Evolutionary conservation across 2,797 vertebrate species (phyloP), one percentile per base, ranked within the genome.

Genomic region (Girardinus metallicus): DNA sequence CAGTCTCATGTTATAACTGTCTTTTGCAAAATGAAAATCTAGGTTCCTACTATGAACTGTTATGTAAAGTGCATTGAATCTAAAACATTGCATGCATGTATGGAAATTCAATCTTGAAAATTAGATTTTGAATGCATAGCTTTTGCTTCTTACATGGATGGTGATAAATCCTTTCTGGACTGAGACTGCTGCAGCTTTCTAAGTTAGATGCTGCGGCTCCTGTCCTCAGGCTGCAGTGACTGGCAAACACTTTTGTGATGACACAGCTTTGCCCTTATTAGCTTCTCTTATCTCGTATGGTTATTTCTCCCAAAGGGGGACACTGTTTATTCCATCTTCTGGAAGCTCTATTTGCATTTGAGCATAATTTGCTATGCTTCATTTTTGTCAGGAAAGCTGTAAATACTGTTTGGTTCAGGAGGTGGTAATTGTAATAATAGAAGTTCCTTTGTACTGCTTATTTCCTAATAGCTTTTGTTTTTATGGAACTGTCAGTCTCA

Each of bases 251-350:
- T 41, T 74, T 64, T 79, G 72, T 66, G 78, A 74, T 79, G 78
- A 74, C 34, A 74, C 57, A 73, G 72, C 55, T 74, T 79, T 51
- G 70, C 72, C 57, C 31, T 79, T 73, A 79, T 79, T 74, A 49
- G 72, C 57, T 79, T 74, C 74, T 46, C 39, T 75, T 76, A 47
- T 76, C 55, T 76, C 57, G 29, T 46, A 51, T 62, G 44, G 55
- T 47, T 73, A 51, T 68, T 68, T 68, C 44, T 68, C 62, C 62
- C 62, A 77, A 39, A 29, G 34, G 60, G 31, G 29, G 62, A 53
- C 4, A 7, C 23, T 36, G 31, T 68, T 76, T 68, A 36, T 68
- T 68, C 21, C 57, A 64, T 34, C 53, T 57, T 57, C 51, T 57
- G 29, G 23, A 77, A 41, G 75, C 46, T 70, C 77, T 60, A 47